phyloP scores from a whole-genome alignment of 30 jellyfish, hydroid and myxozoan genomes.

The Phacellophora camtschatica region DNA sequence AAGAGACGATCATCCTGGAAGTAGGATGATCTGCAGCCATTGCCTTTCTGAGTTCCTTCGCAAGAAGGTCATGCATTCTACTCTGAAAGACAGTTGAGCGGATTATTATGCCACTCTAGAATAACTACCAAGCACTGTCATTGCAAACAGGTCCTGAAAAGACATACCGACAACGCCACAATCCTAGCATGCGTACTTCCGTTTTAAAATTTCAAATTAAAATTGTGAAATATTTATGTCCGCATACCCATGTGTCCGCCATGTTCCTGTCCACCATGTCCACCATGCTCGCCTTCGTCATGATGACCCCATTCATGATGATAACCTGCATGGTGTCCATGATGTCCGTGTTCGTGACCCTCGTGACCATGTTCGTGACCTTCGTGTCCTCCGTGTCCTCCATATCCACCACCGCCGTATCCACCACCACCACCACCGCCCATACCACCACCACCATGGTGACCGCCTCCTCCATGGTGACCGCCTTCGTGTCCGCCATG shows the following conservation, averaged over 20 bases:
- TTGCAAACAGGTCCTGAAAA: too few species aligned
- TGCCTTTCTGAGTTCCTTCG: too few species aligned
- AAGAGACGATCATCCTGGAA: too few species aligned
- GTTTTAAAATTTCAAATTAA: too few species aligned
- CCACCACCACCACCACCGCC: constrained; percentile 74
- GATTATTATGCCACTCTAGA: too few species aligned
- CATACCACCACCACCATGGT: constrained; percentile 70
- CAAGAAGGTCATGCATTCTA: too few species aligned
- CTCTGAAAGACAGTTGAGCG: too few species aligned
- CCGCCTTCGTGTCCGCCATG: constrained; percentile 80
- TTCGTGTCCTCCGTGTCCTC: constrained; percentile 84
- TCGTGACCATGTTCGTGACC: constrained; percentile 79
- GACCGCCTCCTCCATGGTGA: constrained; percentile 76
- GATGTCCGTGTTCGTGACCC: constrained; percentile 95
- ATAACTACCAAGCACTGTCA: too few species aligned
- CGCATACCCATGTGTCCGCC: constrained; percentile 47
- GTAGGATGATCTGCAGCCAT: too few species aligned
- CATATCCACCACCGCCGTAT: constrained; percentile 67
- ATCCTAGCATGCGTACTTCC: too few species aligned
- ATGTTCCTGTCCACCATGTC: constrained; percentile 86
- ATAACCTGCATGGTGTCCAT: constrained; percentile 98
- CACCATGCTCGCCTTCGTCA: constrained; percentile 94
- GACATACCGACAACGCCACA: too few species aligned
- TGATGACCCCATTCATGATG: constrained; percentile 98
- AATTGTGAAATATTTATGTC: too few species aligned